Evolutionary conservation across 2,113 vertebrate species (phyloP).

Genomic region (Passer montanus): DNA sequence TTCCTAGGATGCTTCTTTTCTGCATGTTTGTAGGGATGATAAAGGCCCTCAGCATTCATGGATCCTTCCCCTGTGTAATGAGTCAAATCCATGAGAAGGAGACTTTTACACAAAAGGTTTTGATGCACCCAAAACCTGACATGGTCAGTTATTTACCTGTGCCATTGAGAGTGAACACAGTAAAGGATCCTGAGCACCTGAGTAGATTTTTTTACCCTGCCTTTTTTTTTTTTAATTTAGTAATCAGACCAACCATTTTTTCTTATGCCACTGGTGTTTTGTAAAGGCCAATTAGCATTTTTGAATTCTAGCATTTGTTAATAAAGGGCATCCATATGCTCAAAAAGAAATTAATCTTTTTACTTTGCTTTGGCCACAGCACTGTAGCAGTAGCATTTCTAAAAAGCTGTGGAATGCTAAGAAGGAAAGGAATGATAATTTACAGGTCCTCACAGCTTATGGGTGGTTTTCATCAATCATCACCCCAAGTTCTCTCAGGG

Average conservation of each 20-base stretch:
- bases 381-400: background rate
- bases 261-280: background rate
- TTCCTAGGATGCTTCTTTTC: background rate
- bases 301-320: background rate
- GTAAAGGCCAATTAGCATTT: background rate
- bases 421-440: background rate
- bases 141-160: background rate
- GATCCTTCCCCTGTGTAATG: background rate
- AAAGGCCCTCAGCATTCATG: background rate
- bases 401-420: background rate
- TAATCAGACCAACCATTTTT: background rate
- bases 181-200: background rate
- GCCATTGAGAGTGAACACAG: background rate
- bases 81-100: background rate
- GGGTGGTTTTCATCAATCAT: background rate
- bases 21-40: fast-evolving
- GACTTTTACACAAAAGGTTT: background rate
- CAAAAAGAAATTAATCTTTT: background rate
- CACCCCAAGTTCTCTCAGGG: background rate
- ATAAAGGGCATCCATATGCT: background rate
- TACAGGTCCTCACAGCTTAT: background rate
- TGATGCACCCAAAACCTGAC: background rate
- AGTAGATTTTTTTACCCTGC: background rate
- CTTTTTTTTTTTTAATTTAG: background rate
- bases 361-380: background rate